Base-by-base conservation (phyloP, 2,113 vertebrate species). In the Morphnarchus princeps region DNA sequence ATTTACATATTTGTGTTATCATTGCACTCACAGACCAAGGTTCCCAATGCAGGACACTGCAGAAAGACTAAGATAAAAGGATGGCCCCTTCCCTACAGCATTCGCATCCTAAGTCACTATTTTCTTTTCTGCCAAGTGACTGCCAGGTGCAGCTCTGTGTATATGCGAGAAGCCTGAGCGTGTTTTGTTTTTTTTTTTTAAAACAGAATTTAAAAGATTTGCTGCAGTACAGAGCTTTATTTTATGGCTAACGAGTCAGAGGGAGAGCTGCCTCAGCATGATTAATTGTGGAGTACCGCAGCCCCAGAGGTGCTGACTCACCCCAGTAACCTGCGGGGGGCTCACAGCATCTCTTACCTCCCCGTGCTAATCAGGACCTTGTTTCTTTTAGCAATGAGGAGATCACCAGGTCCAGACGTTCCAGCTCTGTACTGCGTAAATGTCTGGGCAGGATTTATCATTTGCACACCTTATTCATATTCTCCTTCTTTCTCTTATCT, bases 151-250 rank as follows among this genome's bases (percentile, higher is more conserved):
- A 85, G 49, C 31, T 87, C 72, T 79, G 21, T 43, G n/a, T 65
- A 4, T 50, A 11, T 25, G 58, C 21, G 52, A 89, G 69, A 89
- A 89, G 42, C 19, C 31, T 54, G 42, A 63, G n/a, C 18, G 17
- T 36, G 20, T n/a, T 42, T 38, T 65, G 32, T 50, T 43, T 43
- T 42, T 16, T n/a, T 13, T 43, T 31, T 45, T 13, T n/a, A 1
- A n/a, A n/a, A n/a, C 18, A 67, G 28, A 67, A 47, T 20, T 55
- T n/a, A 24, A 65, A 94, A 85, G 25, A 58, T 91, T 81, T 93
- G 32, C 45, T 90, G 91, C 82, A 80, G 28, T 54, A 82, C 82
- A 94, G 73, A 89, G 28, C 47, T 81, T 32, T 91, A 74, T 77
- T 89, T 96, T 80, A 92, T 70, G 58, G 70, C 36, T 74, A 91